A percentile compares a stretch with the other conserved stretches of the same genome.
Evolutionary conservation across 2,888 invertebrate species (phyloP).

Genomic region (Entomobrya proxima): DNA sequence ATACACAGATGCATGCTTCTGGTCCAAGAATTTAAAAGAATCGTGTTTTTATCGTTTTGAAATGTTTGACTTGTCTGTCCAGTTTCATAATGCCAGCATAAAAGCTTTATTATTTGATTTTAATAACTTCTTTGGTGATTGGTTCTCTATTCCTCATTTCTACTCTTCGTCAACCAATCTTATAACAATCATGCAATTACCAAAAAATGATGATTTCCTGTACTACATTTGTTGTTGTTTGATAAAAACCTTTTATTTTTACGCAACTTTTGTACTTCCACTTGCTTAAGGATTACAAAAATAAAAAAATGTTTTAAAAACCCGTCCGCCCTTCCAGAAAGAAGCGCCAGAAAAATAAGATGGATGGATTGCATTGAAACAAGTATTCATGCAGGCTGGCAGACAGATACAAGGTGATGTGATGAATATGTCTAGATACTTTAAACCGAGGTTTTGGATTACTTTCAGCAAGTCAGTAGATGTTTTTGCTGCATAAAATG

Average conservation of each 20-base stretch:
- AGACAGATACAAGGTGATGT: slow-evolving; percentile 57
- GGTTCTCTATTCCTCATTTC: background rate
- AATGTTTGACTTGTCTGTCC: background rate
- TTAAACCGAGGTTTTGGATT: slow-evolving; percentile 37
- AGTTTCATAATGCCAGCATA: no score
- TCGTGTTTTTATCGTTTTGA: background rate
- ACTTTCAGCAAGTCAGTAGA: slow-evolving; percentile 9
- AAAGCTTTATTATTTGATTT: no score
- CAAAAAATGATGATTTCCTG: no score
- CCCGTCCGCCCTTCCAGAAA: slow-evolving; percentile 56
- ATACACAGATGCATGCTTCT: slow-evolving; percentile 1
- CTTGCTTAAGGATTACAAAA: background rate
- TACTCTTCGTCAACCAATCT: no score
- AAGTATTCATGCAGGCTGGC: slow-evolving; percentile 6
- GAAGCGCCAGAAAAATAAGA: slow-evolving; percentile 51
- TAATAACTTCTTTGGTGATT: background rate
- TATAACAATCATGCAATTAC: no score
- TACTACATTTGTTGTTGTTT: no score
- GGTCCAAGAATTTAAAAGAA: background rate
- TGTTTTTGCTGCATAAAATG: no score
- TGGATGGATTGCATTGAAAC: slow-evolving; percentile 50
- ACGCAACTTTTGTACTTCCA: background rate
- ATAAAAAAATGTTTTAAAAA: slow-evolving; percentile 15
- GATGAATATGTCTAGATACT: slow-evolving; percentile 52
- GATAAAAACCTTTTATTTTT: background rate